A percentile compares a stretch with the other conserved stretches of the same genome.
Evolutionary conservation across 1,140 invertebrate species (phyloP).

Genomic region (Heliconius himera): DNA sequence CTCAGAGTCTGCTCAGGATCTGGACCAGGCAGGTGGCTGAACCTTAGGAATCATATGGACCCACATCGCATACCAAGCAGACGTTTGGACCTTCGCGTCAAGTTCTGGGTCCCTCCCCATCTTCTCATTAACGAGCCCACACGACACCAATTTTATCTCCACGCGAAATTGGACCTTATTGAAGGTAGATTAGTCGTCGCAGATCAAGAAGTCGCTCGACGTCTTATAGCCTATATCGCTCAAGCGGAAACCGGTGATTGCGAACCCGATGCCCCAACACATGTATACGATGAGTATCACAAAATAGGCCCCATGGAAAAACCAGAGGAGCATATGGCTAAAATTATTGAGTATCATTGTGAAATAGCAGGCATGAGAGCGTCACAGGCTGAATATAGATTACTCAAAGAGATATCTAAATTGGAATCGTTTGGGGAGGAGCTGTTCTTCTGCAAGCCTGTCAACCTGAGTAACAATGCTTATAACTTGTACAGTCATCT

Average conservation of each 20-base stretch:
- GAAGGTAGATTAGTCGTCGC: conserved; percentile 86
- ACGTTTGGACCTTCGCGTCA: conserved; percentile 86
- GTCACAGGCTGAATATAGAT: conserved; percentile 88
- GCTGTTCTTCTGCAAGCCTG: conserved; percentile 87
- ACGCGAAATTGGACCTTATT: conserved; percentile 88
- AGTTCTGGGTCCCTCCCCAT: conserved; percentile 95
- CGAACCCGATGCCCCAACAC: conserved; percentile 83
- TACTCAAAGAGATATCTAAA: conserved; percentile 90
- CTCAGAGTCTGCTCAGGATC: conserved; percentile 86
- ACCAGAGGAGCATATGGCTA: conserved; percentile 84
- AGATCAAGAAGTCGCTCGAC: conserved; percentile 87
- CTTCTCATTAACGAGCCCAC: conserved; percentile 91
- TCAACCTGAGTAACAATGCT: conserved; percentile 70
- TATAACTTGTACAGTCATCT: conserved; percentile 79
- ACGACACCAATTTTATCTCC: conserved; percentile 92
- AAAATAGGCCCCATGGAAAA: conserved; percentile 84
- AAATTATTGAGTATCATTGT: conserved; percentile 85
- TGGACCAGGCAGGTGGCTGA: conserved; percentile 91
- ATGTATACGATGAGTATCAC: conserved; percentile 84
- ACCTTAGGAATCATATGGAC: conserved; percentile 91
- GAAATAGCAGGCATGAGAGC: conserved; percentile 75
- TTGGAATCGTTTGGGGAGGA: conserved; percentile 92
- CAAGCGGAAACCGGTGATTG: conserved; percentile 88
- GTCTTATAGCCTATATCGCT: conserved; percentile 88
- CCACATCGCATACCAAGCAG: conserved; percentile 84